phyloP scores from a whole-genome alignment of 2,113 vertebrate species.

The Girardinichthys multiradiatus region DNA sequence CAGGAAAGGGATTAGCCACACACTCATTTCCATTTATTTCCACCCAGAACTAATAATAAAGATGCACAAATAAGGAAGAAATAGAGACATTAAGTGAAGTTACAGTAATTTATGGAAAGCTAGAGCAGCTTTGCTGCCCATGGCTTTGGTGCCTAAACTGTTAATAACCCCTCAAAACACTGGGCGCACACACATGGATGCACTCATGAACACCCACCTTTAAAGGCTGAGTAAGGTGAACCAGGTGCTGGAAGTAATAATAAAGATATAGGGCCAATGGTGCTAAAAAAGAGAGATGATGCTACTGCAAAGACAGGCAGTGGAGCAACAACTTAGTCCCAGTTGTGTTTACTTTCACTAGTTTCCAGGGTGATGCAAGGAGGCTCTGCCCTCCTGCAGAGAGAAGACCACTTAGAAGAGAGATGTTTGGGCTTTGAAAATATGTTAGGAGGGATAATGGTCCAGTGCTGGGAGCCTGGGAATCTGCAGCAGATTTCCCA shows the following conservation, averaged over 20 bases:
- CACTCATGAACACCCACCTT: slow-evolving; percentile 26
- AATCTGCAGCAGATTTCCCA: slow-evolving; percentile 2
- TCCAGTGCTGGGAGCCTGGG: slow-evolving; percentile 27
- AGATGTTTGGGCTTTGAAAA: slow-evolving; percentile 42
- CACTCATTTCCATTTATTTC: slow-evolving; percentile 52
- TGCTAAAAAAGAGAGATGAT: slow-evolving; percentile 50
- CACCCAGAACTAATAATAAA: slow-evolving; percentile 50
- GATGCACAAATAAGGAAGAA: slow-evolving; percentile 46
- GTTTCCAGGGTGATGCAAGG: slow-evolving; percentile 65
- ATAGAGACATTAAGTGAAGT: slow-evolving; percentile 61
- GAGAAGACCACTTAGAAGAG: slow-evolving; percentile 43
- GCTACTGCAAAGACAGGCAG: slow-evolving; percentile 28
- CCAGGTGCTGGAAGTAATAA: slow-evolving; percentile 32
- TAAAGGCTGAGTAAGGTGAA: slow-evolving; percentile 44
- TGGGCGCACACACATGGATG: slow-evolving; percentile 4
- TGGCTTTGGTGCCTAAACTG: slow-evolving; percentile 67
- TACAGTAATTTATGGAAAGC: slow-evolving; percentile 72
- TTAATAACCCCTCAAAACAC: slow-evolving; percentile 51
- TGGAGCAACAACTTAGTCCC: slow-evolving; percentile 50
- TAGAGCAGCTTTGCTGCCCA: slow-evolving; percentile 19
- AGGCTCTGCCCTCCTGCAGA: slow-evolving; percentile 26
- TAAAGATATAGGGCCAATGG: slow-evolving; percentile 55
- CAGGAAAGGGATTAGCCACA: slow-evolving; percentile 60
- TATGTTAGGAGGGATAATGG: slow-evolving; percentile 13
- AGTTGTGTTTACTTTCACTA: slow-evolving; percentile 51